phyloP scores from a whole-genome alignment of 1,140 invertebrate genomes.

The Chymomyza costata region DNA sequence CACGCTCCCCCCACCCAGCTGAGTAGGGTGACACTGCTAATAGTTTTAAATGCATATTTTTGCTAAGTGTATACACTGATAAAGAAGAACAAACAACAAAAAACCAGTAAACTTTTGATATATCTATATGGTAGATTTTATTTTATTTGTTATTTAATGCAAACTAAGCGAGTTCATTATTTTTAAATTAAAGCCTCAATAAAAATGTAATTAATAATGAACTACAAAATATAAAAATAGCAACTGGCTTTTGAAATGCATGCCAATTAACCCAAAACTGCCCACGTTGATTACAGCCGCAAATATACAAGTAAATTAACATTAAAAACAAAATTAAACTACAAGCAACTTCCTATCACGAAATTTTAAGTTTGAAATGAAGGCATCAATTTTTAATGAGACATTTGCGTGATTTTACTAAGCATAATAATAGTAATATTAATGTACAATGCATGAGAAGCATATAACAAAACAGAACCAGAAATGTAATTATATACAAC shows the following conservation, averaged over 20 bases:
- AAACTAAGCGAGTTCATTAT: constrained; percentile 65
- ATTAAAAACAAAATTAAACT: constrained; percentile 10
- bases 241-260: too few species aligned
- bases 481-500: constrained; percentile 68
- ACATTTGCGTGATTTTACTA: too few species aligned
- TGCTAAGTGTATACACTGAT: constrained; percentile 69
- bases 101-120: constrained; percentile 12
- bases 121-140: constrained; percentile 57
- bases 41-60: constrained; percentile 58
- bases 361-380: constrained; percentile 44
- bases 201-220: constrained; percentile 15
- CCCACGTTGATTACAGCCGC: too few species aligned
- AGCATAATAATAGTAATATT: too few species aligned
- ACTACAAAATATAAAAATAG: too few species aligned
- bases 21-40: constrained; percentile 40
- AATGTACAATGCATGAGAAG: constrained; percentile 47
- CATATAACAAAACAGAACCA: constrained; percentile 34
- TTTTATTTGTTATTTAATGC: constrained; percentile 72
- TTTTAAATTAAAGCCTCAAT: constrained; percentile 51
- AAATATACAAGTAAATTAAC: constrained; percentile 1
- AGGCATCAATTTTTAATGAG: constrained; percentile 59
- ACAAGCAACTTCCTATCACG: constrained; percentile 26
- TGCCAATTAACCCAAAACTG: too few species aligned
- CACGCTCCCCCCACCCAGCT: constrained; percentile 16
- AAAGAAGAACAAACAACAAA: constrained; percentile 15